Base-by-base conservation (phyloP, 2,888 invertebrate genomes). In the Sepioteuthis lessoniana region DNA sequence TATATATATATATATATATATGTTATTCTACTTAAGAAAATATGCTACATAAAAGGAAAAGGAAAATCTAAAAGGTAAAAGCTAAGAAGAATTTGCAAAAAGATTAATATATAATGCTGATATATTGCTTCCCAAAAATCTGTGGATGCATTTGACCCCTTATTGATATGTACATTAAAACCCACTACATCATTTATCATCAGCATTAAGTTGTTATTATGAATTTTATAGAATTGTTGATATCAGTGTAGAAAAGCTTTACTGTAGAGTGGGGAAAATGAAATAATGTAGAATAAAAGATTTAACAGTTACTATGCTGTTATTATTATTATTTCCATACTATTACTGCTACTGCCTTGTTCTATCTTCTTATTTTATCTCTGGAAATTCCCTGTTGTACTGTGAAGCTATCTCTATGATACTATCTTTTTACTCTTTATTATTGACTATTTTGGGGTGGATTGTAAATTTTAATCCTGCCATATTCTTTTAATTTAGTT, bases 311-410 rank as follows among this genome's bases (percentile, higher is more conserved):
- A 16, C 10, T 76, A 13, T 76, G n/a, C 76, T 16, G 7, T 5
- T 55, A 55, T 55, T 55, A 55, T 55, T 55, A 55, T 25, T 55
- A 16, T 76, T n/a, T 76, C 19, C 76, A 13, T n/a, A 76, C 76
- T 76, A 76, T 76, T 76, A 76, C 76, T 76, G 16, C 76, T 76
- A 76, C n/a, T 76, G 76, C 76, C n/a, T 76, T n/a, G n/a, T 76
- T 76, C 76, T 76, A 19, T 76, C n/a, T 25, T 25, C 7, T 76
- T 76, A n/a, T 76, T 76, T 76, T 76, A 76, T n/a, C n/a, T 35
- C 76, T 76, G 76, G 76, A 76, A 76, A 76, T 76, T 76, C 76
- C 76, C 76, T n/a, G n/a, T 76, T 76, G 13, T 76, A 76, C 76
- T 76, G 76, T 76, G n/a, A 16, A 76, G n/a, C 76, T 76, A 76